Evolutionary conservation across 2,797 vertebrate species (phyloP).

Genomic region (Alauda arvensis): DNA sequence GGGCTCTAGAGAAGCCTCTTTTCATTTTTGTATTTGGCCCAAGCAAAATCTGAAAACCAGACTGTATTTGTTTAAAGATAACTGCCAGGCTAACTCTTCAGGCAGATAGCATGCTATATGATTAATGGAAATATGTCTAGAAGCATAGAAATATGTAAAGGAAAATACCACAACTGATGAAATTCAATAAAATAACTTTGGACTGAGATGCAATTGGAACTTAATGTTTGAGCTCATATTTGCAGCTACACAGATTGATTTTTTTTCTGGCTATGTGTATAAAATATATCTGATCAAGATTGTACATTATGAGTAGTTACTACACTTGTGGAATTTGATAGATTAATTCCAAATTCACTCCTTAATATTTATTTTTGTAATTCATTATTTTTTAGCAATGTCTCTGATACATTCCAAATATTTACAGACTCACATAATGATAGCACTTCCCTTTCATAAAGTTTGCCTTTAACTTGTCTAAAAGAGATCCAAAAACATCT

Average conservation of each 20-base stretch:
- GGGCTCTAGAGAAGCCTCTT: background rate
- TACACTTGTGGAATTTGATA: background rate
- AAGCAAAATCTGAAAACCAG: background rate
- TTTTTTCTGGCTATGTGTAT: background rate
- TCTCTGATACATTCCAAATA: background rate
- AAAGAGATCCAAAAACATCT: background rate
- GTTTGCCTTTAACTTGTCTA: background rate
- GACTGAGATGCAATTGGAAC: background rate
- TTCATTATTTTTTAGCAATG: background rate
- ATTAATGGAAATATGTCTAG: background rate
- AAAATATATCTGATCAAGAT: background rate
- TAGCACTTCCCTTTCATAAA: background rate
- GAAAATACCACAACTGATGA: background rate
- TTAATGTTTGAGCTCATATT: background rate
- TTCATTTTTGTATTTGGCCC: background rate
- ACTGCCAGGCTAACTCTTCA: background rate
- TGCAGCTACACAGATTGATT: background rate
- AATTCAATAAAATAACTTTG: background rate
- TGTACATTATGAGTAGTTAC: background rate
- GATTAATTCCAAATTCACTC: background rate
- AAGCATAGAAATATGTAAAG: background rate
- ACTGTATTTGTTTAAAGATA: background rate
- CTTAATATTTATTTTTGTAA: background rate
- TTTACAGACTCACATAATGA: background rate
- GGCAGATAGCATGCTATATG: background rate